A percentile compares a stretch with the other conserved stretches of the same genome.
Conservation (phyloP, 2,797 vertebrate genomes). For the Chrysocyon brachyurus region DNA sequence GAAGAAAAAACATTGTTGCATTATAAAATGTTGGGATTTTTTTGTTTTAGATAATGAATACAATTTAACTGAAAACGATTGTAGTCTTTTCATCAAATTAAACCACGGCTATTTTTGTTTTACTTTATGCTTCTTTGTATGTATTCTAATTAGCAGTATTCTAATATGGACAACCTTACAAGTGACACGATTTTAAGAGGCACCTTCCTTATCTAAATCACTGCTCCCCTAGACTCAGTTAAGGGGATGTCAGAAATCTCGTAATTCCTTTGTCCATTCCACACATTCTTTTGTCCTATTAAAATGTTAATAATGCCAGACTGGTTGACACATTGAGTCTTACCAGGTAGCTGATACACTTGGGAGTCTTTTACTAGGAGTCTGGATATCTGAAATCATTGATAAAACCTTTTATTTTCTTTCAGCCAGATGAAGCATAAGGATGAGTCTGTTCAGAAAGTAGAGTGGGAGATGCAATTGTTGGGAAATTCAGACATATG, state of each 20-base stretch:
- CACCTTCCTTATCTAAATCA: background rate
- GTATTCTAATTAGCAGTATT: background rate
- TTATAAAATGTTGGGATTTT: background rate
- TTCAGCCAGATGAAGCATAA: background rate
- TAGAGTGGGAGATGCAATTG: background rate
- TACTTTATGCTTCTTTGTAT: conserved; percentile 11
- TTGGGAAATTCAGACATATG: background rate
- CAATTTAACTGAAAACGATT: background rate
- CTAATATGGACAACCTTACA: background rate
- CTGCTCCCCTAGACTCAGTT: background rate
- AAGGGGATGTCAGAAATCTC: background rate
- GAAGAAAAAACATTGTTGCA: background rate
- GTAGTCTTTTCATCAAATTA: background rate
- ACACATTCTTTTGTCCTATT: conserved; percentile 19
- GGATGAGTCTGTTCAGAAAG: background rate
- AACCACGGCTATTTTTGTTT: background rate
- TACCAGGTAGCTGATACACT: background rate
- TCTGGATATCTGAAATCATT: background rate
- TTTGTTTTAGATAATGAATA: background rate
- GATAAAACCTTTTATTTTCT: background rate
- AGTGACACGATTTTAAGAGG: background rate
- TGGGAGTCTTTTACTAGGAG: conserved; percentile 6
- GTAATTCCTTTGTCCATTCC: background rate
- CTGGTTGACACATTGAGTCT: conserved; percentile 1
- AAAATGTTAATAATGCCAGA: background rate